These are phyloP conservation scores for Carettochelys insculpta DNA, from an alignment of 2,113 vertebrate species.

Conservation along the genomic window DNA sequence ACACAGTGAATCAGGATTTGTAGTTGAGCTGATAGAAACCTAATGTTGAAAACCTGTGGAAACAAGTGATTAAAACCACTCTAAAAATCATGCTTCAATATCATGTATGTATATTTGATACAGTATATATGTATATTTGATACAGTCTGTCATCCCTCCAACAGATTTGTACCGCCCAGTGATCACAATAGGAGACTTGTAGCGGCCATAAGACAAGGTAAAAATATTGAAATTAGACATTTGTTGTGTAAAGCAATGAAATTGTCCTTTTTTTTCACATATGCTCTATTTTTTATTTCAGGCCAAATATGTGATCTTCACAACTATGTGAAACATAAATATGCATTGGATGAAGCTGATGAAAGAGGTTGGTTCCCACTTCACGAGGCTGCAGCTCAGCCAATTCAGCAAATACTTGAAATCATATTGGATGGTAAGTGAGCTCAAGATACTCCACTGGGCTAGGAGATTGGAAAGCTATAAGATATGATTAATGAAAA, in stretches of 20 bases:
- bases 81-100: background rate
- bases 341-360: slow-evolving; percentile 83
- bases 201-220: slow-evolving; percentile 83
- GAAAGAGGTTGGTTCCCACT: slow-evolving; percentile 82
- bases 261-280: background rate
- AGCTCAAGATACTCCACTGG: background rate
- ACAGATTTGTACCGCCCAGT: slow-evolving; percentile 79
- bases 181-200: slow-evolving; percentile 82
- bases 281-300: slow-evolving; percentile 49
- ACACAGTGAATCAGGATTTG: background rate
- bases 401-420: slow-evolving; percentile 77
- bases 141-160: slow-evolving; percentile 27
- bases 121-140: slow-evolving; percentile 2
- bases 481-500: background rate
- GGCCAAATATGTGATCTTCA: slow-evolving; percentile 79
- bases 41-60: background rate
- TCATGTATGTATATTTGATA: background rate
- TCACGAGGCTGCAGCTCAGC: slow-evolving; percentile 79
- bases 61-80: background rate
- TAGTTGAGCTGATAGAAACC: background rate
- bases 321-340: slow-evolving; percentile 69
- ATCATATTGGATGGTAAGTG: slow-evolving; percentile 82
- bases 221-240: background rate
- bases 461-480: background rate
- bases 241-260: background rate